Evolutionary conservation across 2,797 vertebrate species (phyloP).

Genomic region (Triplophysa bombifrons): DNA sequence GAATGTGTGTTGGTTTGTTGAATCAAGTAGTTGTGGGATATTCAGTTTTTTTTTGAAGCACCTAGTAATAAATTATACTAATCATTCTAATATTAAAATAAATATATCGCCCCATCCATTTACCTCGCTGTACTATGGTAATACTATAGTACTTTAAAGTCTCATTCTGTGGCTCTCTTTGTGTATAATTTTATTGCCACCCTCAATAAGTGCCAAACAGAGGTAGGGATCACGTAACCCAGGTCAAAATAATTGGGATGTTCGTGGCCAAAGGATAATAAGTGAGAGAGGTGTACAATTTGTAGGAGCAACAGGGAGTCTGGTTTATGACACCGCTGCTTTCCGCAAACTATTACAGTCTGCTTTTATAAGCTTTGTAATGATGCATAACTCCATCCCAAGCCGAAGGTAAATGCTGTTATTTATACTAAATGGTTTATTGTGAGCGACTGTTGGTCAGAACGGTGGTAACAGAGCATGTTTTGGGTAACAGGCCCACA

Average conservation of each 20-base stretch:
- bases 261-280: conserved; percentile 53
- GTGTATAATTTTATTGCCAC: not conserved
- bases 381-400: conserved; percentile 55
- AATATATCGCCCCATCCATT: not conserved
- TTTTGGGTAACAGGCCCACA: conserved; percentile 11
- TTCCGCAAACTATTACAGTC: conserved; percentile 67
- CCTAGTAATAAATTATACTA: too few species aligned
- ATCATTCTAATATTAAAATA: too few species aligned
- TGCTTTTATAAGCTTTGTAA: conserved; percentile 68
- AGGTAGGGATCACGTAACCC: conserved; percentile 1
- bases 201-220: not conserved
- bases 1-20: too few species aligned
- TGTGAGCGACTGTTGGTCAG: conserved; percentile 39
- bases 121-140: not conserved
- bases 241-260: conserved; percentile 25
- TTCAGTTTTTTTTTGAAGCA: too few species aligned
- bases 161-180: not conserved
- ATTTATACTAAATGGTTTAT: conserved; percentile 53
- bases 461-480: conserved; percentile 23
- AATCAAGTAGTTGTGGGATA: too few species aligned
- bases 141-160: not conserved
- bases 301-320: conserved; percentile 67
- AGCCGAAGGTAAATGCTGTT: conserved; percentile 53
- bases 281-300: conserved; percentile 67
- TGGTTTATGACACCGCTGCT: conserved; percentile 74